Conservation (phyloP, 1,140 invertebrate species). For the Calycopis cecrops region DNA sequence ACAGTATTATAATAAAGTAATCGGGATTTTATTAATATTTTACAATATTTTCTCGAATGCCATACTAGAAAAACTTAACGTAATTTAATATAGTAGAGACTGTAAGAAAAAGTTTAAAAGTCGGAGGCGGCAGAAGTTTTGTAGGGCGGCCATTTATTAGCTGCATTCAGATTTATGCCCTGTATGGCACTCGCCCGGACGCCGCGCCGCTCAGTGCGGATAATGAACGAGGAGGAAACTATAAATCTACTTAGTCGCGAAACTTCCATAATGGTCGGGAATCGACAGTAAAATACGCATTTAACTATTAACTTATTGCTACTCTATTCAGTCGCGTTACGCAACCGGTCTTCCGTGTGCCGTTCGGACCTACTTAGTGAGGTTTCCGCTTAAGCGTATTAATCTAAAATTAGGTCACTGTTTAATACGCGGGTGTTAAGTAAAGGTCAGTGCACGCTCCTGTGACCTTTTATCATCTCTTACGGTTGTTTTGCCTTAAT, state of each 20-base stretch:
- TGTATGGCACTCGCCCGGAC: slow-evolving; percentile 27
- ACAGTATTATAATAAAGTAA: too few relatives aligned
- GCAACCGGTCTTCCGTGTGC: slow-evolving; percentile 49
- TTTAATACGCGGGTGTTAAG: slow-evolving; percentile 58
- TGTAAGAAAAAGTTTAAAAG: slow-evolving; percentile 17
- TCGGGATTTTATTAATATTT: too few relatives aligned
- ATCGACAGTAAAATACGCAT: slow-evolving; percentile 44
- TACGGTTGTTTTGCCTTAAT: background rate
- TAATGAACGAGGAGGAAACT: slow-evolving; percentile 73
- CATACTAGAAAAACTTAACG: background rate
- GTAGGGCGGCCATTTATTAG: slow-evolving; percentile 47
- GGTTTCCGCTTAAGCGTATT: slow-evolving; percentile 73
- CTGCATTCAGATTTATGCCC: slow-evolving; percentile 69
- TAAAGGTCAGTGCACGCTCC: slow-evolving; percentile 55
- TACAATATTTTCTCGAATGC: too few relatives aligned
- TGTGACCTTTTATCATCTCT: slow-evolving; percentile 22
- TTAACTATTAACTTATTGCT: slow-evolving; percentile 42
- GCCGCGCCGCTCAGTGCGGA: slow-evolving; percentile 51
- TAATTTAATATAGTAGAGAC: background rate
- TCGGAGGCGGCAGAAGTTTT: slow-evolving; percentile 45
- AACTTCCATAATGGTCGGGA: slow-evolving; percentile 47
- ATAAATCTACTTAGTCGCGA: slow-evolving; percentile 68
- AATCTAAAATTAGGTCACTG: slow-evolving; percentile 72
- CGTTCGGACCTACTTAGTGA: slow-evolving; percentile 69
- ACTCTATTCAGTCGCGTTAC: slow-evolving; percentile 33